phyloP scores from a whole-genome alignment of 2,113 vertebrate genomes.

The Oostethus manadensis region DNA sequence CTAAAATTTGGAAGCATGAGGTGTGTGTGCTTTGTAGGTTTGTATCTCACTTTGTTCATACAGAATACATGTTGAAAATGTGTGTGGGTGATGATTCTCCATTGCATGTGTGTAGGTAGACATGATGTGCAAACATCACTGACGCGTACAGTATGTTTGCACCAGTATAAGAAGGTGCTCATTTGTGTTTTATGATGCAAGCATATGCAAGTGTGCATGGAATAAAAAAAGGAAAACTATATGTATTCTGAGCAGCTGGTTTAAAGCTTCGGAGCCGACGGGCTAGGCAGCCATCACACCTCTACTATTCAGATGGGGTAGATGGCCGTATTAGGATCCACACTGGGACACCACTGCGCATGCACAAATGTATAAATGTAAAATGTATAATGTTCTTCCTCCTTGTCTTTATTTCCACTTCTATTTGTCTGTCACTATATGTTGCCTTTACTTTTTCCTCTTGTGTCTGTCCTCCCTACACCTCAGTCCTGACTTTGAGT shows the following conservation, averaged over 20 bases:
- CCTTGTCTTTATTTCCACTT: conserved; percentile 22
- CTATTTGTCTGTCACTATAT: conserved; percentile 19
- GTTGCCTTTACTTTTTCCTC: conserved; percentile 17
- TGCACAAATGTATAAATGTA: not conserved
- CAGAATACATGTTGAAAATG: too few species aligned
- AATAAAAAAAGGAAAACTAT: conserved; percentile 49
- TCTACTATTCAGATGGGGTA: conserved; percentile 66
- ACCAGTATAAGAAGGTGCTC: conserved; percentile 45
- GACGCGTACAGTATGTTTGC: not conserved
- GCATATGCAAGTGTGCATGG: conserved; percentile 44
- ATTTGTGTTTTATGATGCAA: conserved; percentile 2
- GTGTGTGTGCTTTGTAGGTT: conserved; percentile 1
- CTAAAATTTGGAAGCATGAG: conserved; percentile 1
- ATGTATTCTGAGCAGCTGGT: conserved; percentile 48
- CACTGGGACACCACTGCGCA: conserved; percentile 43
- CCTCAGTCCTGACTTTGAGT: not conserved
- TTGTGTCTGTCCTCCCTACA: conserved; percentile 10
- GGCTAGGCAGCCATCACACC: conserved; percentile 71
- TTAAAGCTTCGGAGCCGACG: conserved; percentile 68
- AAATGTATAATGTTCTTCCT: conserved; percentile 9
- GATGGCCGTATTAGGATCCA: conserved; percentile 73
- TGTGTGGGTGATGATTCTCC: too few species aligned
- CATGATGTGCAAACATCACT: too few species aligned
- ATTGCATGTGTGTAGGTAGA: not conserved
- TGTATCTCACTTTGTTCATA: not conserved